A percentile compares a stretch with the other conserved stretches of the same genome.
Conservation (phyloP, 2,797 vertebrate species). For the Myotis daubentonii region DNA sequence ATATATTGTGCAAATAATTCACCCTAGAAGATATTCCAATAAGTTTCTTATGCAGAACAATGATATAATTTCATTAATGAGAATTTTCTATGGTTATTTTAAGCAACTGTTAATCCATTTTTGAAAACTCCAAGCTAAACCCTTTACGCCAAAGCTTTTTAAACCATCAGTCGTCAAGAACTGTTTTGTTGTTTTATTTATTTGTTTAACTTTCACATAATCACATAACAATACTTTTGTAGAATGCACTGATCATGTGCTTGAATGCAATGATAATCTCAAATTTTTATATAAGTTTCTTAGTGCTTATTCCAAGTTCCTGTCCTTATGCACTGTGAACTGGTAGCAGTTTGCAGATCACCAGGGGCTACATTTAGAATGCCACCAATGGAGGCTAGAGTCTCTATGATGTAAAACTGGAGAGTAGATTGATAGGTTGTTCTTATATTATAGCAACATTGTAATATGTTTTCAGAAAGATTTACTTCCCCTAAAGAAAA, state of each 20-base stretch:
- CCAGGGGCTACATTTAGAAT: background rate
- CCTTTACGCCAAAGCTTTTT: background rate
- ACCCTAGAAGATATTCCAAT: background rate
- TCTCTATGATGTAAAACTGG: background rate
- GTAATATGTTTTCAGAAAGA: background rate
- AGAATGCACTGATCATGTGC: background rate
- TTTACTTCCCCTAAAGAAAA: background rate
- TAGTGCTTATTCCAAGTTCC: background rate
- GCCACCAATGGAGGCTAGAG: background rate
- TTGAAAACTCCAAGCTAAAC: background rate
- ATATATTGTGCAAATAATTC: background rate
- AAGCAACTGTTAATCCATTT: background rate
- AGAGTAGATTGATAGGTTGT: background rate
- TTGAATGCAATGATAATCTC: background rate
- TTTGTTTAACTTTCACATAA: background rate
- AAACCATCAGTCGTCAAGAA: background rate
- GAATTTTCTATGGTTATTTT: background rate
- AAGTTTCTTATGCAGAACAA: background rate
- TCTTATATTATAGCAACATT: background rate
- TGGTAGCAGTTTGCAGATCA: background rate
- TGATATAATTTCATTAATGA: background rate
- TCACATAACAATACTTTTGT: background rate
- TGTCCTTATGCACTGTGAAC: background rate
- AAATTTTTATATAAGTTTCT: background rate
- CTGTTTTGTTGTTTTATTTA: background rate